A percentile compares a stretch with the other conserved stretches of the same genome.
Evolutionary conservation across 2,888 invertebrate genomes (phyloP).

Genomic region (Xanthorhoe spadicearia): DNA sequence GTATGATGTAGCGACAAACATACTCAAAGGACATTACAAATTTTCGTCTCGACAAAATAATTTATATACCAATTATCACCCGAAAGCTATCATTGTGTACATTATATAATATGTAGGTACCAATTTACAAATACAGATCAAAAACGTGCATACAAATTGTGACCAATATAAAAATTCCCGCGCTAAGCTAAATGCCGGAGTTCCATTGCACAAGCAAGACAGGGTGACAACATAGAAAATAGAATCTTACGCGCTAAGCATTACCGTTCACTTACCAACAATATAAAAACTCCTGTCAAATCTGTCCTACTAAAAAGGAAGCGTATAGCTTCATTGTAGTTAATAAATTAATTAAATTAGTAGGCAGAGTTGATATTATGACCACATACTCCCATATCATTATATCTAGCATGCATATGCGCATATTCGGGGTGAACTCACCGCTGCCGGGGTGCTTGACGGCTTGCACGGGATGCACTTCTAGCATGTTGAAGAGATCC

Average conservation of each 20-base stretch:
- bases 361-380: conserved; percentile 80
- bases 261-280: conserved; percentile 58
- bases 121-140: conserved; percentile 42
- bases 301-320: conserved; percentile 52
- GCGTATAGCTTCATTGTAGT: conserved; percentile 58
- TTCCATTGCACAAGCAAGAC: conserved; percentile 65
- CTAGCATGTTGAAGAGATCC: conserved; percentile 96
- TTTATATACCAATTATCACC: neutral
- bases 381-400: conserved; percentile 85
- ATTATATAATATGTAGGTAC: conserved; percentile 10
- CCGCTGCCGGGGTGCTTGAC: conserved; percentile 92
- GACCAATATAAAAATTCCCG: conserved; percentile 35
- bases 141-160: conserved; percentile 32
- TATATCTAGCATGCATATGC: conserved; percentile 74
- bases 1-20: too few relatives aligned
- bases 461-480: conserved; percentile 95
- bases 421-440: conserved; percentile 59
- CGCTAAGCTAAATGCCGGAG: conserved; percentile 39
- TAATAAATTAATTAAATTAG: conserved; percentile 51
- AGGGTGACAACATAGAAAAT: conserved; percentile 62
- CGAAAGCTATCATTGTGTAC: conserved; percentile 1
- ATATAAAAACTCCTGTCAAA: conserved; percentile 37
- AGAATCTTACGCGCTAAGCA: conserved; percentile 50
- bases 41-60: neutral
- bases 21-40: too few relatives aligned